phyloP scores from a whole-genome alignment of 2,888 invertebrate species.

The Malthinus flaveolus region DNA sequence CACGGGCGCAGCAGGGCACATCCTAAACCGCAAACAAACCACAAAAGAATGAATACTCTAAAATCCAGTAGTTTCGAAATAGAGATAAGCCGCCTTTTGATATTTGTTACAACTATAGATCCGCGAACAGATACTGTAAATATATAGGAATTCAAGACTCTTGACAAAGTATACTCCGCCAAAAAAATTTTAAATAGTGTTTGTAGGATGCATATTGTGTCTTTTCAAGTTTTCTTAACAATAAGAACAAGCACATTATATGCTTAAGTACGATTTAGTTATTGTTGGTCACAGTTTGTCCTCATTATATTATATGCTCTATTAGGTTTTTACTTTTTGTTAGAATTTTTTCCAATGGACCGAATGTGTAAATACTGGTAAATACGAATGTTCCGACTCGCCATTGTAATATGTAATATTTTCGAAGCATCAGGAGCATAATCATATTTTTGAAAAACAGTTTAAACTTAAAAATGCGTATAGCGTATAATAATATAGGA shows the following conservation, averaged over 20 bases:
- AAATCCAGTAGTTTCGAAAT: slow-evolving; percentile 33
- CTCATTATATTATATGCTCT: slow-evolving; percentile 41
- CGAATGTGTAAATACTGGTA: slow-evolving; percentile 30
- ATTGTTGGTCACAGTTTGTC: slow-evolving; percentile 30
- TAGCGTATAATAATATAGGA: background rate
- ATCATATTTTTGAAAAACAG: too few species aligned
- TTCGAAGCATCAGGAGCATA: background rate
- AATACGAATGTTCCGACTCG: slow-evolving; percentile 14
- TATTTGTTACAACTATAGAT: slow-evolving; percentile 44
- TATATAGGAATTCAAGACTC: slow-evolving; percentile 47
- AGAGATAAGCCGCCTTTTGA: slow-evolving; percentile 46
- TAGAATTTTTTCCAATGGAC: slow-evolving; percentile 15
- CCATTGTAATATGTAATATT: background rate
- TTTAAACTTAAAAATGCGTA: background rate
- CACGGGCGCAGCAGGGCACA: slow-evolving; percentile 44
- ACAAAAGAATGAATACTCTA: slow-evolving; percentile 34
- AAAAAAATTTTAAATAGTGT: slow-evolving; percentile 40
- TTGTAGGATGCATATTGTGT: slow-evolving; percentile 41
- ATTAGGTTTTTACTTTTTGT: slow-evolving; percentile 41
- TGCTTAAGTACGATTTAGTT: slow-evolving; percentile 35
- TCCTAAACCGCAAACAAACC: slow-evolving; percentile 48
- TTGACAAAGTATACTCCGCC: slow-evolving; percentile 49
- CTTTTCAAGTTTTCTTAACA: slow-evolving; percentile 48
- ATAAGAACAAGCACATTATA: slow-evolving; percentile 46
- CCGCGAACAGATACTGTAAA: slow-evolving; percentile 52